These are phyloP conservation scores for Phyllostomus hastatus DNA, from an alignment of 2,113 vertebrate genomes.

Conservation along the genomic window DNA sequence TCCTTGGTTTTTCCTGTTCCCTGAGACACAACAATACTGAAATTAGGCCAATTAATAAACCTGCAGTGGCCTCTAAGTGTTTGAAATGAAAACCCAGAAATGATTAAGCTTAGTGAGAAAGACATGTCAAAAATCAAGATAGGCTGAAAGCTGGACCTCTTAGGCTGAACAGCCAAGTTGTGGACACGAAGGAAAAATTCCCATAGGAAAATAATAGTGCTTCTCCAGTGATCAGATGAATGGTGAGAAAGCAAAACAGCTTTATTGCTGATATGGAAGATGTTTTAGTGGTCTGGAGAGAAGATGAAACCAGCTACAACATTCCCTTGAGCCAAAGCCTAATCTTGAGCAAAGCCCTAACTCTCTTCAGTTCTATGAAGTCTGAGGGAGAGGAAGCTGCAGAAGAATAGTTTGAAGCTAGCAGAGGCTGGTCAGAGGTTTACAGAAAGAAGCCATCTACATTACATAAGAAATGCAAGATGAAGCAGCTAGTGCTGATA, in stretches of 20 bases:
- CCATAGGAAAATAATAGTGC: background rate
- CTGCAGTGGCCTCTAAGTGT: background rate
- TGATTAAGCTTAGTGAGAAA: background rate
- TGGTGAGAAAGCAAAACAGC: background rate
- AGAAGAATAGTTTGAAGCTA: background rate
- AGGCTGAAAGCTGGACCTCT: background rate
- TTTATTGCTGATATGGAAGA: background rate
- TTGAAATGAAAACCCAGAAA: background rate
- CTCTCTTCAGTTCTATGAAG: background rate
- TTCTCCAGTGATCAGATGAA: background rate
- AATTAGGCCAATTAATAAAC: background rate
- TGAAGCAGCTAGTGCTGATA: background rate
- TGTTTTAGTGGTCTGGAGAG: background rate
- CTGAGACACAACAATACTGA: background rate
- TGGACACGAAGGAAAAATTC: background rate
- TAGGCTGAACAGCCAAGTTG: background rate
- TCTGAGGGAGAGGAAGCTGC: background rate
- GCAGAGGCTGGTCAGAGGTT: background rate
- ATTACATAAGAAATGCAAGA: background rate
- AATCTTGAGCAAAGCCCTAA: background rate
- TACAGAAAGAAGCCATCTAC: background rate
- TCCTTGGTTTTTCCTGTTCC: background rate
- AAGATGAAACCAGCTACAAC: background rate
- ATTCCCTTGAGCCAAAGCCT: background rate
- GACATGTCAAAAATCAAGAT: background rate